Base-by-base conservation (phyloP, 2,888 invertebrate species). In the Diaprepes abbreviatus region DNA sequence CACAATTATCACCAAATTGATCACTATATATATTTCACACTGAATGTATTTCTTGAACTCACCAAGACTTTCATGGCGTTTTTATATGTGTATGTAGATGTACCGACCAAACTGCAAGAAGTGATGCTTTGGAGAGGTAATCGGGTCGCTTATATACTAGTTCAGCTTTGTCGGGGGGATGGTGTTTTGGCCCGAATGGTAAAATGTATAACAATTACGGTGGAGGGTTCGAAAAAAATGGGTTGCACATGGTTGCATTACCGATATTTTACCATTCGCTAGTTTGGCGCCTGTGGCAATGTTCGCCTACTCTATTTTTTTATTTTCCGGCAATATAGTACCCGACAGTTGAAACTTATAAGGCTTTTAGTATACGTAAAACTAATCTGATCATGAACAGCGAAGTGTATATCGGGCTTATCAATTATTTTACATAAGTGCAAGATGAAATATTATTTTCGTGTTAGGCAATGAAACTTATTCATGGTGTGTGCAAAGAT, bases 31-130 rank as follows among this genome's bases (percentile, higher is more conserved):
- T 58, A n/a, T n/a, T n/a, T n/a, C n/a, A n/a, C n/a, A n/a, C n/a
- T n/a, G n/a, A n/a, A n/a, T n/a, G n/a, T n/a, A 59, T 31, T 9
- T 36, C 19, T 36, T 55, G 14, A 62, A 71, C 71, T 71, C 71
- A 71, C 71, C 71, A 71, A 71, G 64, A 68, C 71, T 16, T 68
- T 71, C 71, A 71, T 71, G 71, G 59, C 71, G 71, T 52, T 52
- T 60, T 43, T 45, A 63, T 69, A 35, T 60, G 28, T 50, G 43
- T 52, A 35, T 55, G 65, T 72, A 28, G 54, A 43, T 62, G 17
- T 43, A 70, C 69, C 69, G 72, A 72, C 72, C 66, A 72, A 72
- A 70, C 72, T 72, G 69, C 72, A 72, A 72, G 65, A 72, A 72
- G 45, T 72, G 72, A 72, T 72, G 71, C 60, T 64, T 45, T 67